These are phyloP conservation scores for Rhagium mordax DNA, from an alignment of 2,888 invertebrate genomes.

Conservation along the genomic window DNA sequence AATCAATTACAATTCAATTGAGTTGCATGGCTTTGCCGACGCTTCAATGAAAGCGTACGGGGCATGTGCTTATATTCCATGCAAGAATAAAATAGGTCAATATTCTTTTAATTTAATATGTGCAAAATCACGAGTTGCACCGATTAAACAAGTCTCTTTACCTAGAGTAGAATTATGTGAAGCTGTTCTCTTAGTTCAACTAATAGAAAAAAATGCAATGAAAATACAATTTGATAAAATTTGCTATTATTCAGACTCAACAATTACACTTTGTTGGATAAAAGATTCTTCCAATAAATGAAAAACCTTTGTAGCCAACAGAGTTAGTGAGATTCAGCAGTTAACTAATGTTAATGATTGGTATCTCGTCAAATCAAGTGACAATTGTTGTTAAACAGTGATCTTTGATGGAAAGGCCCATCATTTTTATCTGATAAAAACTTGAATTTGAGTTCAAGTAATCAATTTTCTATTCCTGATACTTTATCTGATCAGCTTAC, in stretches of 20 bases:
- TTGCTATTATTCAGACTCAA: neutral
- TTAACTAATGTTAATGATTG: slow-evolving; percentile 5
- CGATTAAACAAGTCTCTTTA: neutral
- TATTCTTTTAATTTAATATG: too few species aligned
- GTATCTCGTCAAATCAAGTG: slow-evolving; percentile 24
- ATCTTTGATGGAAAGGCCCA: slow-evolving; percentile 22
- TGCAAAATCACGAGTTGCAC: neutral
- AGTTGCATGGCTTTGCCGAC: neutral
- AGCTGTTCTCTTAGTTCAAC: neutral
- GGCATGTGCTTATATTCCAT: neutral
- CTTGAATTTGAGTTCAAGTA: neutral
- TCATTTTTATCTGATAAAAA: neutral
- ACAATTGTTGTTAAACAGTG: slow-evolving; percentile 22
- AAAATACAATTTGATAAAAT: neutral
- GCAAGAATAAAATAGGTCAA: too few species aligned
- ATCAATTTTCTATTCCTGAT: neutral
- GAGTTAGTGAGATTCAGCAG: slow-evolving; percentile 33
- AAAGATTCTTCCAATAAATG: neutral
- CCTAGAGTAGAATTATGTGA: neutral
- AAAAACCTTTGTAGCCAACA: neutral
- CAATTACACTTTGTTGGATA: neutral
- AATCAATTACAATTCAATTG: neutral
- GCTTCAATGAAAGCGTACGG: neutral
- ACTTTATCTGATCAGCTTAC: neutral
- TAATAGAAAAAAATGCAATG: neutral